Evolutionary conservation across 2,113 vertebrate genomes (phyloP).

Genomic region (Bettongia penicillata): DNA sequence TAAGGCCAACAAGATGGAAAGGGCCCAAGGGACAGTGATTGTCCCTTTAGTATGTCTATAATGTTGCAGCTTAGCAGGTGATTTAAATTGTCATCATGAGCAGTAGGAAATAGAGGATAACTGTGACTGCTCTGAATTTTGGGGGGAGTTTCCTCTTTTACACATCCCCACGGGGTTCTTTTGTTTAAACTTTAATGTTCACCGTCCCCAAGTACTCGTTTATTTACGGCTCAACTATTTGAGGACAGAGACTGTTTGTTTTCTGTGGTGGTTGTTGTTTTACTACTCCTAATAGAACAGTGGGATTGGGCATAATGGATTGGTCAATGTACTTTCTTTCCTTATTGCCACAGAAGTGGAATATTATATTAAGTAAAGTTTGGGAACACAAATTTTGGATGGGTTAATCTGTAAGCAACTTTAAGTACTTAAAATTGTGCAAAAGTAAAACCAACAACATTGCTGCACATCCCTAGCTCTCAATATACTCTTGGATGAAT

Average conservation of each 20-base stretch:
- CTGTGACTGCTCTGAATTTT: not conserved
- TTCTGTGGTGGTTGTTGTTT: not conserved
- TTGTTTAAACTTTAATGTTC: not conserved
- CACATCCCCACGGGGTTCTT: not conserved
- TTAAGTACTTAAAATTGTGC: not conserved
- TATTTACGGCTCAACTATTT: not conserved
- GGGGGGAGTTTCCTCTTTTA: not conserved
- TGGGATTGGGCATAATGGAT: not conserved
- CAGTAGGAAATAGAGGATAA: not conserved
- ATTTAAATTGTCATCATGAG: not conserved
- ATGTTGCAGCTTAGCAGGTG: not conserved
- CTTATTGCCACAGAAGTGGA: not conserved
- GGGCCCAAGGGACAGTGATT: not conserved
- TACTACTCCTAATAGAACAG: not conserved
- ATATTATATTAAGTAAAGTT: not conserved
- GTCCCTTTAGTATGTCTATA: not conserved
- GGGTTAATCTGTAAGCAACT: not conserved
- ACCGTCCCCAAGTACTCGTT: not conserved
- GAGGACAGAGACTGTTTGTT: not conserved
- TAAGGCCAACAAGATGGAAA: not conserved
- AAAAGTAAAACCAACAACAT: not conserved
- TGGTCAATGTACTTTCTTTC: not conserved
- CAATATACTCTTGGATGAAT: not conserved
- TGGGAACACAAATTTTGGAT: not conserved
- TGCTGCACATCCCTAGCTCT: not conserved